Percentiles rank a stretch among this genome's conserved stretches.
phyloP scores from a whole-genome alignment of 2,888 invertebrate genomes.

The Sisyra terminalis region DNA sequence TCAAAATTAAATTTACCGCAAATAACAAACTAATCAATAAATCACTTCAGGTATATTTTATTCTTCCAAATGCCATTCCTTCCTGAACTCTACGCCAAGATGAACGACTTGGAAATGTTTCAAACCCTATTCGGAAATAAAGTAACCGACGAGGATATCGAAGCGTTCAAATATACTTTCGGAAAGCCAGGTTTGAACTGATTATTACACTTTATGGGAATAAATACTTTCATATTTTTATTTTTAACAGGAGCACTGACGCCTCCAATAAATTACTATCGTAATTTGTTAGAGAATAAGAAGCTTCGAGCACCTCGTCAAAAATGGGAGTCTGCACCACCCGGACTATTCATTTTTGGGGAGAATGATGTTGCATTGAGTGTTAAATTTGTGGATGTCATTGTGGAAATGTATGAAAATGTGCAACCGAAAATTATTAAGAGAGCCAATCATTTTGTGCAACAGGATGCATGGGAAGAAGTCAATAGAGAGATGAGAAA shows the following conservation, averaged over 20 bases:
- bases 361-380: slow-evolving; percentile 28
- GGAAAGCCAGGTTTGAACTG: slow-evolving; percentile 24
- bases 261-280: slow-evolving; percentile 38
- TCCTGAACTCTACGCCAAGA: slow-evolving; percentile 33
- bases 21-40: too few species aligned
- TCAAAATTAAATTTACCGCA: background rate
- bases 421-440: slow-evolving; percentile 29
- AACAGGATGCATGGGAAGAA: slow-evolving; percentile 35
- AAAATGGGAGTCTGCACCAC: slow-evolving; percentile 22
- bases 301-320: slow-evolving; percentile 14
- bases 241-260: slow-evolving; percentile 18
- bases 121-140: slow-evolving; percentile 20
- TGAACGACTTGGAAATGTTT: slow-evolving; percentile 28
- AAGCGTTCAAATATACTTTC: slow-evolving; percentile 41
- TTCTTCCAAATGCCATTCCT: slow-evolving; percentile 34
- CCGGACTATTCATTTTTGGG: slow-evolving; percentile 28
- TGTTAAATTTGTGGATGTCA: slow-evolving; percentile 19
- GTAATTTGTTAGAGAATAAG: slow-evolving; percentile 26
- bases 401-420: slow-evolving; percentile 27
- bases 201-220: background rate
- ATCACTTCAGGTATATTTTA: slow-evolving; percentile 35
- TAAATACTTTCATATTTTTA: background rate
- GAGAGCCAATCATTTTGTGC: slow-evolving; percentile 33
- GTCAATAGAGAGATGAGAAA: slow-evolving; percentile 33
- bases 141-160: slow-evolving; percentile 27